Base-by-base conservation (phyloP, 37 sponge, comb jelly and placozoan genomes). In the Halisarca cf. caerulea region DNA sequence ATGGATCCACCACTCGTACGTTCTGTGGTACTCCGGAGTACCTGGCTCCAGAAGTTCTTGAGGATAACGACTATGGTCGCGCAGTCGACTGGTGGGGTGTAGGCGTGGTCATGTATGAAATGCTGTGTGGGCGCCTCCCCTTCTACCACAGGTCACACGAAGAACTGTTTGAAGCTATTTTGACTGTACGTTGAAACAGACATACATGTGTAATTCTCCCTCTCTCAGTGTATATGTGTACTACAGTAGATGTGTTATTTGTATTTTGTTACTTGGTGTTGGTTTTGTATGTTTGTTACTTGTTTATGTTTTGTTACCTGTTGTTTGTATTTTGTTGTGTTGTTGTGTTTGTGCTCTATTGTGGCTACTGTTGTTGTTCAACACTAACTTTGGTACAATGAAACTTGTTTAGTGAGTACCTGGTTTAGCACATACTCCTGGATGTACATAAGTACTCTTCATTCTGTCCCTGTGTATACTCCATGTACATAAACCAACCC, bases 21-120 rank as follows among this genome's bases (percentile, higher is more conserved):
- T 98, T 98, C 90, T 98, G 99, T 86, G 99, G 99, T 17, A 98
- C 99, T n/a, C 99, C 99, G 0, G 99, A 98, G 82, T 98, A 98
- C 86, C 86, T 98, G 38, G 99, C 99, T 15, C 99, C 99, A 33
- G 99, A 98, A 90, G 95, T 95, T 17, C 78, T 98, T 34, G 99
- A 98, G 59, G 99, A 98, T 79, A 94, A 92, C 90, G 96, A 96
- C 64, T 98, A 98, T 60, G 99, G 99, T 11, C 79, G 95, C 32
- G 90, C 93, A 4, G 99, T 98, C 24, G 99, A 98, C 78, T 98
- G 99, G 99, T 98, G 99, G 99, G 96, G 99, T 34, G 86, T 98
- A 58, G 99, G 99, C 61, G 99, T 98, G 89, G 99, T 98, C 57
- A 85, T 95, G 90, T 98, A 98, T 84, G 99, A 98, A 86, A 98